phyloP scores from a whole-genome alignment of 2,113 vertebrate genomes.

The Ondatra zibethicus region DNA sequence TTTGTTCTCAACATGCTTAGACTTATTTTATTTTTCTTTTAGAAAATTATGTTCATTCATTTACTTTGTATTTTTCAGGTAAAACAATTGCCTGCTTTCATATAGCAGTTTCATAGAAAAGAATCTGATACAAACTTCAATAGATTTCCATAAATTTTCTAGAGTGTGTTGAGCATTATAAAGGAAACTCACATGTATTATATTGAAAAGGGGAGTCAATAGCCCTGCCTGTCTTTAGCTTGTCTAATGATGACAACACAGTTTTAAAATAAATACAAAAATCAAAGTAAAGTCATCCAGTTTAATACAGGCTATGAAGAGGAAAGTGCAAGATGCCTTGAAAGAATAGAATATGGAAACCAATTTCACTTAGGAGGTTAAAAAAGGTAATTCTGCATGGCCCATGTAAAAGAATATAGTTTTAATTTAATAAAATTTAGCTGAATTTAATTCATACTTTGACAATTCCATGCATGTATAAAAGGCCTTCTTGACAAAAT shows the following conservation, averaged over 20 bases:
- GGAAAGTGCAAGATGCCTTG: background rate
- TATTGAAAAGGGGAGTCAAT: background rate
- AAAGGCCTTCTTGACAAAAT: no score
- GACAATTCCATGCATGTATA: background rate
- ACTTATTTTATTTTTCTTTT: background rate
- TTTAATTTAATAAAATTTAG: background rate
- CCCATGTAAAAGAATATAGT: rapidly evolving
- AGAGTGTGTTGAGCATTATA: background rate
- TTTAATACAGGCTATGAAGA: background rate
- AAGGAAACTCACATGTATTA: background rate
- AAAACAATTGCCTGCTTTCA: background rate
- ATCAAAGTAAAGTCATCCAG: background rate
- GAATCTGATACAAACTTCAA: background rate
- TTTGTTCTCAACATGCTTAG: background rate
- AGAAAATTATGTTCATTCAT: background rate
- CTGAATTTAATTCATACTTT: background rate
- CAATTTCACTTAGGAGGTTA: background rate
- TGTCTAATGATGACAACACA: background rate
- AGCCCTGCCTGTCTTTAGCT: background rate
- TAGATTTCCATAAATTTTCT: background rate
- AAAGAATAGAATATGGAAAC: background rate
- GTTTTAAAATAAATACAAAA: background rate
- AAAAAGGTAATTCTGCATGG: background rate
- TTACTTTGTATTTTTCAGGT: background rate
- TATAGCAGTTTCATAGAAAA: background rate